phyloP scores from a whole-genome alignment of 2,797 vertebrate genomes.

The Sebastolobus alascanus region DNA sequence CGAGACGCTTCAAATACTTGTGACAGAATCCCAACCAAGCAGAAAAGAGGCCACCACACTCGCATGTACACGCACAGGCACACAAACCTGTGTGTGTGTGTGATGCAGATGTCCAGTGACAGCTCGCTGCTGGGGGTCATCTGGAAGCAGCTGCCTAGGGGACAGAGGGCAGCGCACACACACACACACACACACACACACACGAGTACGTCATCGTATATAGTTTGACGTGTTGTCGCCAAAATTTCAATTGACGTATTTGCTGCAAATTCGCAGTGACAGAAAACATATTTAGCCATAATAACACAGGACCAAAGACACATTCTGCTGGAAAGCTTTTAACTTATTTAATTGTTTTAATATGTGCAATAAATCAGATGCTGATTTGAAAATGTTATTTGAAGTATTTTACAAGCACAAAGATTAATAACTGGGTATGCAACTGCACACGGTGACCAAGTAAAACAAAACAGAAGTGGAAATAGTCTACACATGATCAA shows the following conservation, averaged over 20 bases:
- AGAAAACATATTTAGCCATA: slow-evolving; percentile 26
- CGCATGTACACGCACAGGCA: slow-evolving; percentile 46
- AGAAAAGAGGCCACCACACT: slow-evolving; percentile 80
- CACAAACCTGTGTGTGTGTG: slow-evolving; percentile 49
- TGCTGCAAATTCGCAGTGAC: slow-evolving; percentile 19
- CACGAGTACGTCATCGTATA: slow-evolving; percentile 29
- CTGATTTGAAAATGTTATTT: neutral
- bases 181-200: slow-evolving; percentile 33
- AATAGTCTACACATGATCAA: neutral
- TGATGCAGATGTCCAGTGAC: slow-evolving; percentile 84
- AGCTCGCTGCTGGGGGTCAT: slow-evolving; percentile 83
- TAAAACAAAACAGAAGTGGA: neutral
- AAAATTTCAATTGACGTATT: slow-evolving; percentile 7
- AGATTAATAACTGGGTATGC: neutral
- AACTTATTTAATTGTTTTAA: neutral
- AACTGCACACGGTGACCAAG: neutral
- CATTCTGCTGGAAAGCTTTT: neutral
- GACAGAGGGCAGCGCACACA: slow-evolving; percentile 54
- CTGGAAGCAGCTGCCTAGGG: slow-evolving; percentile 75
- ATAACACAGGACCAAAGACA: accelerated
- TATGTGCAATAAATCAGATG: neutral
- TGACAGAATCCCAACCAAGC: slow-evolving; percentile 84
- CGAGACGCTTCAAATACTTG: slow-evolving; percentile 74
- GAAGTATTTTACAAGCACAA: neutral
- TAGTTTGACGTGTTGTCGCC: slow-evolving; percentile 21